Base-by-base conservation (phyloP, 2,797 vertebrate species). In the Parauchenoglanis punctatus region DNA sequence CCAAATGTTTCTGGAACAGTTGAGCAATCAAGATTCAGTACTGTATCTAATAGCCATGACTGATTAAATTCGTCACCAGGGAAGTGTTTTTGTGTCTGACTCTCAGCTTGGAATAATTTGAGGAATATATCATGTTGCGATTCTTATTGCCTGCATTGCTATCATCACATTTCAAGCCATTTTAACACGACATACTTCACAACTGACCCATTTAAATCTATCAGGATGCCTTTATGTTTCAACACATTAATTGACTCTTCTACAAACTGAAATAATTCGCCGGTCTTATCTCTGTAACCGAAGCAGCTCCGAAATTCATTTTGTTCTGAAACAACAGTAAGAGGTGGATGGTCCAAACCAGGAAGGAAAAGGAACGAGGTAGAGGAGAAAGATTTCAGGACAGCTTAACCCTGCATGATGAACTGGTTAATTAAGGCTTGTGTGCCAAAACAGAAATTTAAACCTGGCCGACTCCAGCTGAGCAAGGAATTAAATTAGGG, bases 361-460 rank as follows among this genome's bases (percentile, higher is more conserved):
- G 80, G 31, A 76, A 76, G 31, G 5, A 46, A 77, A 59, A 63
- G 84, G 75, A 84, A 52, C 7, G 23, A 52, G 63, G 77, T 59
- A 67, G 59, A 76, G 70, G 59, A 88, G 76, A 56, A 85, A 83
- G 68, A 67, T 85, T 87, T 73, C 61, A 28, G 77, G 90, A 90
- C 58, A 86, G 88, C 56, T 59, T 81, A 31, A 88, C 52, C 84
- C 58, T 46, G 25, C 82, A 81, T 89, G 89, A 92, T 90, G 81
- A 91, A 92, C 86, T 80, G 87, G 78, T 88, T 89, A 90, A 91
- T 91, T 90, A 88, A 87, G 77, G 23, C 73, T 70, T 46, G 63
- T 40, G 85, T 77, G 59, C 85, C 85, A 86, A 85, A 88, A 88
- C 89, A 90, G 89, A 88, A 86, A 89, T 75, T 40, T 35, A 76